phyloP scores from a whole-genome alignment of 2,113 vertebrate genomes.

The Morone chrysops region DNA sequence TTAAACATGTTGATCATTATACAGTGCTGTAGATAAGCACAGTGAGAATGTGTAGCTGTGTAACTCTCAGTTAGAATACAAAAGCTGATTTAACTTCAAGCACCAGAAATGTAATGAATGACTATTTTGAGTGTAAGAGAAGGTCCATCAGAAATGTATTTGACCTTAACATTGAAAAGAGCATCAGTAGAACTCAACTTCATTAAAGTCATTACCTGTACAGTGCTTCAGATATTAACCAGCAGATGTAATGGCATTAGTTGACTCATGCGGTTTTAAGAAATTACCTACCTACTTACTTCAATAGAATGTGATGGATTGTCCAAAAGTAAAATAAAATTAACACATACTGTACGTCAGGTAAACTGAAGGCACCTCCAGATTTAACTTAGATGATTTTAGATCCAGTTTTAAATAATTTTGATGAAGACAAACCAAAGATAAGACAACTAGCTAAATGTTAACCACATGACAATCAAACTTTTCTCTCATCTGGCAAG shows the following conservation, averaged over 20 bases:
- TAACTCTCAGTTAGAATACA: conserved; percentile 4
- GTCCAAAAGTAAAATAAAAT: neutral
- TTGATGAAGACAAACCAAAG: conserved; percentile 37
- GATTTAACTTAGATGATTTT: neutral
- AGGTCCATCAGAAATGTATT: neutral
- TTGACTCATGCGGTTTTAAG: neutral
- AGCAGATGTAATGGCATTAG: neutral
- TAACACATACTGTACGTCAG: neutral
- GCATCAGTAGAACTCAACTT: neutral
- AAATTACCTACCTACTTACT: neutral
- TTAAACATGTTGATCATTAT: neutral
- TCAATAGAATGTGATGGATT: neutral
- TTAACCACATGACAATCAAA: neutral
- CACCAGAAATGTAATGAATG: neutral
- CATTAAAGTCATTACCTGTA: neutral
- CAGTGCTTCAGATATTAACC: neutral
- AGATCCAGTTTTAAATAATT: neutral
- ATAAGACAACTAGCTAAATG: neutral
- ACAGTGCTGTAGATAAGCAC: conserved; percentile 2
- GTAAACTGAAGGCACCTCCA: neutral
- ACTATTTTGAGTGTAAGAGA: neutral
- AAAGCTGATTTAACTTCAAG: neutral
- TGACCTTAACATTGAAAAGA: neutral
- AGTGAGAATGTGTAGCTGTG: conserved; percentile 10
- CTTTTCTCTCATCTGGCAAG: neutral